phyloP scores from a whole-genome alignment of 2,888 invertebrate genomes.

The Tetragonisca angustula region DNA sequence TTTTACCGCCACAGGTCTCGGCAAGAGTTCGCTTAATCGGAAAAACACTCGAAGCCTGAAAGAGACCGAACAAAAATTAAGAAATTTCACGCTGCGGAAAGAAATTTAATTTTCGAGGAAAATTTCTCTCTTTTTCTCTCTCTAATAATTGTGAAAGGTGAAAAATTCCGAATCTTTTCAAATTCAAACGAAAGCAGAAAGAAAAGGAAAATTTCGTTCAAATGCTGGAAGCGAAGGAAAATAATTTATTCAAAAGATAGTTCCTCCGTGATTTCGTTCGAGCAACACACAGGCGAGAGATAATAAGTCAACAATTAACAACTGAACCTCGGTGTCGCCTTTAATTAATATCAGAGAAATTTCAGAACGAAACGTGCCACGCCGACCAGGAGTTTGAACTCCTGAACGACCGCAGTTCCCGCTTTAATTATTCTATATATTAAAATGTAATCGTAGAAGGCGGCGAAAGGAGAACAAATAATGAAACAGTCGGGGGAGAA shows the following conservation, averaged over 20 bases:
- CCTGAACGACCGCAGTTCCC: neutral
- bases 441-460: constrained; percentile 8
- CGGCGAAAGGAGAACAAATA: neutral
- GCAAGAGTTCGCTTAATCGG: constrained; percentile 45
- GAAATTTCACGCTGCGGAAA: neutral
- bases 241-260: neutral
- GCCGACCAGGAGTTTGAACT: neutral
- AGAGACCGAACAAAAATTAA: neutral
- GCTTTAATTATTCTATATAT: neutral
- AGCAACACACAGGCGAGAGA: neutral
- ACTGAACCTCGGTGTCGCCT: neutral
- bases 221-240: neutral
- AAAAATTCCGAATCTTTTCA: neutral
- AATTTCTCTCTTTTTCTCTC: no score
- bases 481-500: neutral
- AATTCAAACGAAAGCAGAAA: neutral
- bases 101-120: neutral
- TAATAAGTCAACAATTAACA: neutral
- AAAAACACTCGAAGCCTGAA: constrained; percentile 14
- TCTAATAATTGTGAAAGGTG: neutral
- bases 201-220: neutral
- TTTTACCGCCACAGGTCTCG: constrained; percentile 55
- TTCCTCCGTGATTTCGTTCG: neutral
- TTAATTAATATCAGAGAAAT: constrained; percentile 1
- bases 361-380: neutral